phyloP scores from a whole-genome alignment of 2,888 invertebrate genomes.

The Steinernema scapterisci region DNA sequence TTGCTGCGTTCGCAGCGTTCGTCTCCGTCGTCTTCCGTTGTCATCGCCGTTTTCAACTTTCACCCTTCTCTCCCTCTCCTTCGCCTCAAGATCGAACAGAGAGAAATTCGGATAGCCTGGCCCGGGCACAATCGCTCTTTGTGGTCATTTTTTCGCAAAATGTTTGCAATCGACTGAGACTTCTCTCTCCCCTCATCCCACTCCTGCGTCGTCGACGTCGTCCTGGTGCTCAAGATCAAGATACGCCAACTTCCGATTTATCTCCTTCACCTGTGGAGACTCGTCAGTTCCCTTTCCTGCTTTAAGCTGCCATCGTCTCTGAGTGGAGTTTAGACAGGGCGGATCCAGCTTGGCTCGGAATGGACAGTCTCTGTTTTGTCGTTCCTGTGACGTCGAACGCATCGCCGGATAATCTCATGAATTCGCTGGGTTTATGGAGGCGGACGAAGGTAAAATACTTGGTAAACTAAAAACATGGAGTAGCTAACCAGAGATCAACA shows the following conservation, averaged over 20 bases:
- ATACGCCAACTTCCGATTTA: too few relatives aligned
- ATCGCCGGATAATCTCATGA: not conserved
- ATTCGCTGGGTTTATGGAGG: not conserved
- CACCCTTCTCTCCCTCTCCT: not conserved
- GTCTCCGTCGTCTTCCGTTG: not conserved
- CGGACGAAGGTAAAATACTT: not conserved
- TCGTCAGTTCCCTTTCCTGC: not conserved
- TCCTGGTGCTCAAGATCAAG: not conserved
- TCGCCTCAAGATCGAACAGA: not conserved
- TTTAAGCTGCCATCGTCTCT: not conserved
- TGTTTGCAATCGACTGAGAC: slow-evolving; percentile 25
- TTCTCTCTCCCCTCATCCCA: not conserved
- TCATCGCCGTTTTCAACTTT: too few relatives aligned
- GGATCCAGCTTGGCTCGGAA: not conserved
- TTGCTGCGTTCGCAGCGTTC: not conserved
- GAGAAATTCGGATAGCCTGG: too few relatives aligned
- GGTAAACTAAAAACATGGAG: too few relatives aligned
- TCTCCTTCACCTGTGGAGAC: not conserved
- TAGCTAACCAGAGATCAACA: too few relatives aligned
- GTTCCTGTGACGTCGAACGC: not conserved
- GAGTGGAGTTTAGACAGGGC: too few relatives aligned
- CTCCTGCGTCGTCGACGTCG: not conserved
- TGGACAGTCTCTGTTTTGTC: slow-evolving; percentile 19
- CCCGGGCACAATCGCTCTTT: slow-evolving; percentile 1
- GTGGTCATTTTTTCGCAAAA: slow-evolving; percentile 27